Evolutionary conservation across 1,140 invertebrate species (phyloP).

Genomic region (Phenacoccus solenopsis): DNA sequence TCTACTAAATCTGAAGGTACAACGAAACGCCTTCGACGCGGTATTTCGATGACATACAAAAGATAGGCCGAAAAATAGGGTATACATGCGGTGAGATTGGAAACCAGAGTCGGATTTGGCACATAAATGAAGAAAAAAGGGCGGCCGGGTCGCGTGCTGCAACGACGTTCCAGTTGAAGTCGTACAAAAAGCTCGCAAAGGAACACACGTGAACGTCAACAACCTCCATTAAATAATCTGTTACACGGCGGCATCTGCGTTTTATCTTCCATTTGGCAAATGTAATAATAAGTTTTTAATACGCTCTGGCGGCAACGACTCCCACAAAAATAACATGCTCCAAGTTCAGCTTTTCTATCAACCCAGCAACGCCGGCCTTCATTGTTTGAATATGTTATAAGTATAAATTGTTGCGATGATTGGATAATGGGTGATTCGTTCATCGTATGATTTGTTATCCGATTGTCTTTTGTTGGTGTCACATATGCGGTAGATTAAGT

Average conservation of each 20-base stretch:
- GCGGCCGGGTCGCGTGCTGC: not conserved
- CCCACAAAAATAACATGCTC: no score
- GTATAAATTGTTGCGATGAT: no score
- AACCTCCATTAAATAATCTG: not conserved
- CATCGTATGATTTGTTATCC: no score
- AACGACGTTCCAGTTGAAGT: not conserved
- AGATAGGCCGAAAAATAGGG: not conserved
- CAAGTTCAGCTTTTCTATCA: no score
- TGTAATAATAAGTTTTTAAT: slow-evolving; percentile 4
- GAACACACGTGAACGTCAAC: not conserved
- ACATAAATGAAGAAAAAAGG: not conserved
- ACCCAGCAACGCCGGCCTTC: no score
- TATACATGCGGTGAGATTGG: not conserved
- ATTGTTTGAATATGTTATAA: no score
- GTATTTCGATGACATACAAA: not conserved
- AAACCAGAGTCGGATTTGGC: slow-evolving; percentile 1
- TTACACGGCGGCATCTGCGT: not conserved
- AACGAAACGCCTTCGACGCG: not conserved
- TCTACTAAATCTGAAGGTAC: no score
- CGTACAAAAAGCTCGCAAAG: not conserved
- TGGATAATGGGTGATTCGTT: no score
- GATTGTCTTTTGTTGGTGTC: no score
- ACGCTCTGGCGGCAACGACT: not conserved
- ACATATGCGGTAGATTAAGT: no score
- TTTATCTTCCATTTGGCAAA: not conserved